Percentiles rank a stretch among this genome's conserved stretches.
Evolutionary conservation across 2,113 vertebrate species (phyloP).

Genomic region (Eptesicus fuscus): DNA sequence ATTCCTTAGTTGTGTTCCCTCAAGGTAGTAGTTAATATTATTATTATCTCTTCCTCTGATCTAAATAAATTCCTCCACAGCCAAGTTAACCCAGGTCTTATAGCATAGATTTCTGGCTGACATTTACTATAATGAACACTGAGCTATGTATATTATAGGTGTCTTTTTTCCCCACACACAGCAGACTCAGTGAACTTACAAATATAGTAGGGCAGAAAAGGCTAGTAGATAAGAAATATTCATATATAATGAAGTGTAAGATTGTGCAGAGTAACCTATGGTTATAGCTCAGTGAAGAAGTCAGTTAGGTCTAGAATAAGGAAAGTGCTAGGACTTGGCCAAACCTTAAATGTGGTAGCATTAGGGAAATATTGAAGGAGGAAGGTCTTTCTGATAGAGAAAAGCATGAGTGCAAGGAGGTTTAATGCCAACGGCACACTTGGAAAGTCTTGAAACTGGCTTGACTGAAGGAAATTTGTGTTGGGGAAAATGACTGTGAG

Average conservation of each 20-base stretch:
- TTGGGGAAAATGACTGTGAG: neutral
- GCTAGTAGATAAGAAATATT: neutral
- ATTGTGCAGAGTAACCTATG: neutral
- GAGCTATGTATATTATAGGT: neutral
- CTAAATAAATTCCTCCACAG: neutral
- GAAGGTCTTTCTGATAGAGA: neutral
- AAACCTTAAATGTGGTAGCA: neutral
- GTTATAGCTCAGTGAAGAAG: neutral
- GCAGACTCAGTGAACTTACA: neutral
- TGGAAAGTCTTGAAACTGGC: neutral
- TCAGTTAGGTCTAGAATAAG: neutral
- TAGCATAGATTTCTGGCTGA: neutral
- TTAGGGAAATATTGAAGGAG: neutral
- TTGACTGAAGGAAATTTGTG: neutral
- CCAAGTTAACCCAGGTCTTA: slow-evolving; percentile 11
- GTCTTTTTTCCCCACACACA: no score
- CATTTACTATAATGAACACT: neutral
- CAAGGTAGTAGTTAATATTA: neutral
- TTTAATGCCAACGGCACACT: neutral
- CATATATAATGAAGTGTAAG: neutral
- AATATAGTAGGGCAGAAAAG: neutral
- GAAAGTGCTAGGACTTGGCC: neutral
- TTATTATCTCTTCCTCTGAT: neutral
- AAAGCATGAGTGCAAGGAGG: neutral
- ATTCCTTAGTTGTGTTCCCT: neutral